phyloP scores from a whole-genome alignment of 2,113 vertebrate genomes.

The Leptosomus discolor region DNA sequence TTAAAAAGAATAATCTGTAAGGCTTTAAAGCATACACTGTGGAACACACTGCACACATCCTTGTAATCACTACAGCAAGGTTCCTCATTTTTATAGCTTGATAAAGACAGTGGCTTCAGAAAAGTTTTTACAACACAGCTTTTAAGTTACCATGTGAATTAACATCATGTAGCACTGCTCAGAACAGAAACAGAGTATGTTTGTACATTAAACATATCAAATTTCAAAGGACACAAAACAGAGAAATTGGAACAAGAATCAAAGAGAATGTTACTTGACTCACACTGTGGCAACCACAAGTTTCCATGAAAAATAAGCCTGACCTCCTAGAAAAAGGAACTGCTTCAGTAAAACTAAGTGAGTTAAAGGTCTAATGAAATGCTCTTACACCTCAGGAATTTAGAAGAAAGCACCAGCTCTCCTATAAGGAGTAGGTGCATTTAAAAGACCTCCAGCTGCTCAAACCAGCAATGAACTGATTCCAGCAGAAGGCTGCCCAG shows the following conservation, averaged over 20 bases:
- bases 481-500: neutral
- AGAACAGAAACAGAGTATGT: neutral
- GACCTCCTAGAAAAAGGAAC: neutral
- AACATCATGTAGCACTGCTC: neutral
- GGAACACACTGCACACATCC: neutral
- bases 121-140: neutral
- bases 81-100: neutral
- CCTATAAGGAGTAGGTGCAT: neutral
- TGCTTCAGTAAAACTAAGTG: neutral
- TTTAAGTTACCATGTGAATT: neutral
- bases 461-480: neutral
- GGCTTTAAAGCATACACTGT: neutral
- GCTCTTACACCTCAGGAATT: neutral
- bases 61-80: neutral
- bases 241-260: neutral
- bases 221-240: neutral
- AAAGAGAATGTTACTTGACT: neutral
- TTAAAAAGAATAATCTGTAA: neutral
- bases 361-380: neutral
- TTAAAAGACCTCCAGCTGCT: neutral
- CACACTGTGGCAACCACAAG: neutral
- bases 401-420: neutral
- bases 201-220: neutral
- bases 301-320: neutral
- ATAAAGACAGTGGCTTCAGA: neutral